Evolutionary conservation across 2,888 invertebrate species (phyloP).

Genomic region (Drosophila quinaria): DNA sequence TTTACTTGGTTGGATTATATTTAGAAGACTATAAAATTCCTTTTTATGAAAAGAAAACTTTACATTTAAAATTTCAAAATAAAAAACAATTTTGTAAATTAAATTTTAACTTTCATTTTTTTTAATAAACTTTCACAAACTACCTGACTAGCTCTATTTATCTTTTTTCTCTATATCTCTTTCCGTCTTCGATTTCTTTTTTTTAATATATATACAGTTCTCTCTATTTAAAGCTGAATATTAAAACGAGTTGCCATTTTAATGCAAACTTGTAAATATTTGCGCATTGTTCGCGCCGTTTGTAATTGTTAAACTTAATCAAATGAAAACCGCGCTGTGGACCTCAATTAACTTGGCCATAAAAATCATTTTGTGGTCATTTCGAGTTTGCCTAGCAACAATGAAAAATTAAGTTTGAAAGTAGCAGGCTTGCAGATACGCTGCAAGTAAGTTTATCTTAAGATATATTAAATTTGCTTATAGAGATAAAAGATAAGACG

Average conservation of each 20-base stretch:
- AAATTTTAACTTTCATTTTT: no score
- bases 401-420: neutral
- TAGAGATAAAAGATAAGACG: no score
- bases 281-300: slow-evolving; percentile 35
- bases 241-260: slow-evolving; percentile 19
- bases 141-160: no score
- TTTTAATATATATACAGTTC: neutral
- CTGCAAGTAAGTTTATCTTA: neutral
- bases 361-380: slow-evolving; percentile 76
- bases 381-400: slow-evolving; percentile 43
- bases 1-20: no score
- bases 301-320: slow-evolving; percentile 75
- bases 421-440: slow-evolving; percentile 11
- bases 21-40: no score
- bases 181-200: neutral
- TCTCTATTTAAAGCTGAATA: slow-evolving; percentile 9
- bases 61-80: no score
- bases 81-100: no score
- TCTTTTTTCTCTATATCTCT: neutral
- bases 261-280: slow-evolving; percentile 32
- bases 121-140: no score
- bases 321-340: slow-evolving; percentile 70
- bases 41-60: no score
- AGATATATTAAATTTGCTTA: neutral
- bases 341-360: slow-evolving; percentile 77